Evolutionary conservation across 2,797 vertebrate genomes (phyloP), one percentile per base, ranked within the genome.

Genomic region (Sebastes umbrosus): DNA sequence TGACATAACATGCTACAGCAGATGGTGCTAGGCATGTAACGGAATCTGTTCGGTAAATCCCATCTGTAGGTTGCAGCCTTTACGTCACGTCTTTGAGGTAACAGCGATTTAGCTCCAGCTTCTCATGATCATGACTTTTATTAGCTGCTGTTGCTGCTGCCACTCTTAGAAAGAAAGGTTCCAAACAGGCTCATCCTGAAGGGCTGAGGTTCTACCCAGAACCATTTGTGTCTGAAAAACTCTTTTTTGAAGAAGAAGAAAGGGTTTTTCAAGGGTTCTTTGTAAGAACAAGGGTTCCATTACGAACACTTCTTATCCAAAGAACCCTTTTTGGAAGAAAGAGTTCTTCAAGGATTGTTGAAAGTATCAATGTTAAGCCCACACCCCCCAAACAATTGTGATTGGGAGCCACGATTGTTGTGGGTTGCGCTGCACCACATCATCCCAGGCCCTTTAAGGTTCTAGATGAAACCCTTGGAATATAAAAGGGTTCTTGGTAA

Each of bases 1-100:
- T 91, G 90, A 92, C 91, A 91, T 73, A 91, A 90, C 90, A 90
- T 46, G 77, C 77, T 14, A 70, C 80, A 84, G 86, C 92, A 94
- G 91, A 88, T 84, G 90, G 87, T 75, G 83, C 75, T 65, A 77
- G 73, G 81, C 85, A 85, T 84, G 90, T 90, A 87, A 82, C 25
- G 54, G 84, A 89, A 83, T 89, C 71, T 85, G 79, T 82, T 87
- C 60, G 66, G 74, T 81, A 13, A 86, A 84, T 85, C 88, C 91
- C 90, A 90, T 86, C 91, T 91, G 88, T 72, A 80, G 36, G 69
- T 69, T 58, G 72, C 62, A 66, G 72, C 69, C 52, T 84, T 74
- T 62, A 58, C 58, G 20, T 78, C 2, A 13, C 29, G 63, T 81
- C 60, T 63, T 52, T 10, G 55, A 62, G 27, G 73, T 34, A 54